Evolutionary conservation across 2,888 invertebrate genomes (phyloP), one percentile per base, ranked within the genome.

Genomic region (Apodemia duryi): DNA sequence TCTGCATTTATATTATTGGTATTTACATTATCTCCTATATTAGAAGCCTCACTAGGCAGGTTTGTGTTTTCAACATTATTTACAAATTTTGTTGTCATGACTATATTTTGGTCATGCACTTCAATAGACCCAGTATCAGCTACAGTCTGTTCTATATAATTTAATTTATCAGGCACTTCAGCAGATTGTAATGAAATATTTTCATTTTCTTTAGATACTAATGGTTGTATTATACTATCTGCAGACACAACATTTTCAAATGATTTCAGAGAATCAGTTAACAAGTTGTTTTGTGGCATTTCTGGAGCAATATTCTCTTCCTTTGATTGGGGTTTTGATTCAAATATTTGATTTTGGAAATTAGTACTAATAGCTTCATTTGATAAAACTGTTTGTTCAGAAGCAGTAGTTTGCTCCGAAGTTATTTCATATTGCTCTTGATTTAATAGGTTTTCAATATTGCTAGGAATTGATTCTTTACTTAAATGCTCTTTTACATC

Each of bases 51-150:
- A 29, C 29, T 65, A 29, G 61, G 43, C 35, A 65, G 7, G 13
- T 57, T 11, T 28, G 51, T 38, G 38, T 61, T 65, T 51, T 57
- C 32, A 57, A 71, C n/a, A 63, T 73, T 74, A 64, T 69, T 72
- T 63, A 72, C 68, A 61, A 66, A 28, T 66, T 74, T 72, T 54
- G 73, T 66, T 49, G 70, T 65, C 28, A 73, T 66, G 67, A 81
- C 80, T 65, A 68, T 71, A 72, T 83, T 84, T 70, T 75, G 74
- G 73, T 83, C 84, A 68, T 70, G 71, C 63, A 57, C 75, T 52
- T 77, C 76, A 71, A 63, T 68, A 61, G 71, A 66, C 65, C 77
- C 75, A 61, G 76, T 66, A 67, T 79, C 74, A 63, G 65, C 54
- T 61, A 67, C 28, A 54, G 52, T 66, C 51, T 69, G 63, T 10